Evolutionary conservation across 2,797 vertebrate species (phyloP), one percentile per base, ranked within the genome.

Genomic region (Hippopotamyrus pictus): DNA sequence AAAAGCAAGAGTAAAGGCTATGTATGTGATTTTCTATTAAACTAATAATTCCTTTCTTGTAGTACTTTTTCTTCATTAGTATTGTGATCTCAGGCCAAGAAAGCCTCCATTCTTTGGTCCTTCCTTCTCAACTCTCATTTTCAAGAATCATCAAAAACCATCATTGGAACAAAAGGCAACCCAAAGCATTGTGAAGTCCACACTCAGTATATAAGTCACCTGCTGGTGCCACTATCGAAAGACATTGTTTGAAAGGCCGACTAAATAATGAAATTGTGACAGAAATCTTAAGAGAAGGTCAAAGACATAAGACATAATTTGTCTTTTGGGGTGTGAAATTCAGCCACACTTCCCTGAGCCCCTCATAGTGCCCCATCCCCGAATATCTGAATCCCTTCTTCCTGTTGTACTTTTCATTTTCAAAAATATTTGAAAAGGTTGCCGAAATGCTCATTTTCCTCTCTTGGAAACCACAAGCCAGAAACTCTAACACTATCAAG

Each of bases 181-280:
- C 83, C 11, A 37, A 62, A 89, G 44, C 22, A 65, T 79, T 48
- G 29, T 41, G 22, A 89, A 91, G 89, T 87, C 51, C 90, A 89
- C 88, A 89, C 83, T 57, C 33, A 84, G 89, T 91, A 90, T 90
- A 85, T 86, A 53, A 87, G 85, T 62, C 87, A 37, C 73, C 29
- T 17, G 57, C 88, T 89, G 90, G 89, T 33, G 59, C 86, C 44
- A 33, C 85, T 89, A 73, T 88, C 69, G 89, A 79, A 12, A 46
- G 89, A 25, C 89, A 83, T 87, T 69, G 87, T 2, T 82, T 25
- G 17, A 88, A 89, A 90, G 83, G 17, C 69, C 73, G 37, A 89
- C 69, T 85, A 62, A 90, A 65, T 46, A 1, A 51, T 37, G 50
- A 29, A 22, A 73, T 25, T 44, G 54, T 62, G 54, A 69, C 33